Base-by-base conservation (phyloP, 1,140 invertebrate genomes). In the Penaeus chinensis region DNA sequence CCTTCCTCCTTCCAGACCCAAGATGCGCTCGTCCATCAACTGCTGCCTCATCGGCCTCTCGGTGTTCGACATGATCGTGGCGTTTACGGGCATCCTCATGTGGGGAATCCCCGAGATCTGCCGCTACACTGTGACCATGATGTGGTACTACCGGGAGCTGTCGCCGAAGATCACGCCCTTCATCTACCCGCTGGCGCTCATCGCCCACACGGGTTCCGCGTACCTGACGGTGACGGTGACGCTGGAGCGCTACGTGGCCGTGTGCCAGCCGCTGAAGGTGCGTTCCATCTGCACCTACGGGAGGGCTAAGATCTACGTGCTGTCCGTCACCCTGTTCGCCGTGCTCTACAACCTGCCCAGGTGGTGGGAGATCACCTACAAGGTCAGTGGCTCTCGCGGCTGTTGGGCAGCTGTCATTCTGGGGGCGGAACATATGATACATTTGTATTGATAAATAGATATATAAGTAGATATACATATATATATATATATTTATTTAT, bases 211-310 rank as follows among this genome's bases (percentile, higher is more conserved):
- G 3, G 97, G 97, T 47, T 98, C 97, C 24, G 97, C 98, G 71
- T 99, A 99, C 93, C 94, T 99, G 89, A 99, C 98, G 0, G 94
- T 99, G 76, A 97, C 97, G 2, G 98, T 99, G 63, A 99, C 98
- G 0, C 94, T 99, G 90, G 98, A 99, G 92, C 94, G 98, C 76
- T 99, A 98, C 93, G 96, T 99, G 66, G 98, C 98, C 2, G 98
- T 99, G 0, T 99, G 98, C 91, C 97, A 98, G 92, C 98, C 98
- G 0, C 93, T 99, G 16, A 94, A 95, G 88, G 97, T 97, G 0
- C 94, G 96, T 71, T 96, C 96, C 0, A 94, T 98, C 78, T 99
- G 98, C 92, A 99, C 97, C 0, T 97, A 97, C 91, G 95, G 96
- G 3, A 93, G 98, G 63, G 97, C 98, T 7, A 94, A 96, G 63